phyloP scores from a whole-genome alignment of 2,888 invertebrate genomes.

The Troides aeacus region DNA sequence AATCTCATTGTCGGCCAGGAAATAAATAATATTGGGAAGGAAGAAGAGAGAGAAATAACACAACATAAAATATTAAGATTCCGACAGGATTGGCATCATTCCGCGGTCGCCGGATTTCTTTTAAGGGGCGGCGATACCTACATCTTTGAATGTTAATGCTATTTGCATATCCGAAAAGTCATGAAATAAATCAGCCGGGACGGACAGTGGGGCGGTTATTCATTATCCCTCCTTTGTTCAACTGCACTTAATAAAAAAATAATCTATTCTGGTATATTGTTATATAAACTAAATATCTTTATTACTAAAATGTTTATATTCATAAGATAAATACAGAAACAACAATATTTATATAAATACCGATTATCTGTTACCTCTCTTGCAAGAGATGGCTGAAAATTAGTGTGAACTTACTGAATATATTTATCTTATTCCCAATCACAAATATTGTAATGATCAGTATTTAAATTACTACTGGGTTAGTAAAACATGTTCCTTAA shows the following conservation, averaged over 20 bases:
- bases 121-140: slow-evolving; percentile 62
- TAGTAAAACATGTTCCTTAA: no score
- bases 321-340: slow-evolving; percentile 32
- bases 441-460: no score
- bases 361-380: no score
- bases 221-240: slow-evolving; percentile 72
- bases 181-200: slow-evolving; percentile 79
- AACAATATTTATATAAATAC: slow-evolving; percentile 38
- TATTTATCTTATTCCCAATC: no score
- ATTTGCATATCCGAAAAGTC: slow-evolving; percentile 80
- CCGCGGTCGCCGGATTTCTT: slow-evolving; percentile 72
- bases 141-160: slow-evolving; percentile 78
- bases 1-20: slow-evolving; percentile 78
- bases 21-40: slow-evolving; percentile 78
- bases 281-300: slow-evolving; percentile 31
- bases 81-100: slow-evolving; percentile 79
- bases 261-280: slow-evolving; percentile 37
- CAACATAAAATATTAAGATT: slow-evolving; percentile 80
- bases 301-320: background rate
- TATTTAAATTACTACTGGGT: no score
- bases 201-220: slow-evolving; percentile 74
- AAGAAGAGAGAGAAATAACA: slow-evolving; percentile 78
- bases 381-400: no score
- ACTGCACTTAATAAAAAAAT: slow-evolving; percentile 68
- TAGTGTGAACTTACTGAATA: no score